Conservation (phyloP, 64 coral and sea anemone genomes). For the Dendronephthya gigantea region DNA sequence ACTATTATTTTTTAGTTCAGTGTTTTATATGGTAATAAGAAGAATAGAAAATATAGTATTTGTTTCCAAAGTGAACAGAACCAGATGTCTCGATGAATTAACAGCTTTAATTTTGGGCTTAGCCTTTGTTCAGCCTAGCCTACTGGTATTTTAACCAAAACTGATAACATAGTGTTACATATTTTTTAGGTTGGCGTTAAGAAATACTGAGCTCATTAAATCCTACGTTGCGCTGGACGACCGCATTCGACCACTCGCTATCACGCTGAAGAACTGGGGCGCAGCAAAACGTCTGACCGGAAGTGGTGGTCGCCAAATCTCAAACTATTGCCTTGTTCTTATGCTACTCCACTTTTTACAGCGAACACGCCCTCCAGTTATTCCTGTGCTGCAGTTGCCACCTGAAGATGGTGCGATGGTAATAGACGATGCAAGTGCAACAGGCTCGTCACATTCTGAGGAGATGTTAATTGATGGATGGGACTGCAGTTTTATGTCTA, state of each 20-base stretch:
- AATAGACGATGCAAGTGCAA: neutral
- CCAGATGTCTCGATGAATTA: too few relatives aligned
- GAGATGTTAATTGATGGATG: slow-evolving; percentile 48
- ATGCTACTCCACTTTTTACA: slow-evolving; percentile 85
- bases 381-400: slow-evolving; percentile 60
- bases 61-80: too few relatives aligned
- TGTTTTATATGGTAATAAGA: too few relatives aligned
- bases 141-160: too few relatives aligned
- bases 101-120: too few relatives aligned
- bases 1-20: too few relatives aligned
- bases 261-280: slow-evolving; percentile 10
- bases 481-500: slow-evolving; percentile 43
- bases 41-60: too few relatives aligned
- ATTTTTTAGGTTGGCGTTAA: neutral
- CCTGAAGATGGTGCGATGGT: neutral
- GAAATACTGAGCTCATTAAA: slow-evolving; percentile 1
- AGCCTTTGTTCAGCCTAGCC: too few relatives aligned
- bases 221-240: slow-evolving; percentile 1
- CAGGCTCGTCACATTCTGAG: neutral
- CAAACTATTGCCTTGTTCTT: slow-evolving; percentile 67
- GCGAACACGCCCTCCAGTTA: slow-evolving; percentile 44
- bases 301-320: slow-evolving; percentile 12
- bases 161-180: neutral
- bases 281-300: neutral
- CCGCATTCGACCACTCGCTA: neutral